phyloP scores from a whole-genome alignment of 1,140 invertebrate species.

The Drosophila ambigua region DNA sequence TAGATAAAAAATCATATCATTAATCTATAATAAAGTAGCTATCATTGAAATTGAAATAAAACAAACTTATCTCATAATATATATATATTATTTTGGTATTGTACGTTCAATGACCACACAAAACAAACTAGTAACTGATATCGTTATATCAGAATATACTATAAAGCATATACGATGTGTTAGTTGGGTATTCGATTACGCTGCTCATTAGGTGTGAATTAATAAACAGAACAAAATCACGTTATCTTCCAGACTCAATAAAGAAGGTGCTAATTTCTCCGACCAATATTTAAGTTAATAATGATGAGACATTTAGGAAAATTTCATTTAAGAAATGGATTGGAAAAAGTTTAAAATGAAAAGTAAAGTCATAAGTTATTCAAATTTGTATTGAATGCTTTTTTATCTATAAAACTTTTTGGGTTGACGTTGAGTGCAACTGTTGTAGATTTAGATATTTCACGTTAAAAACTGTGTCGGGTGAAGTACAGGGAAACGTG shows the following conservation, averaged over 20 bases:
- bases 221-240: conserved; percentile 46
- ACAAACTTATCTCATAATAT: conserved; percentile 11
- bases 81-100: background rate
- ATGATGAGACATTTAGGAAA: conserved; percentile 17
- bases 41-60: conserved; percentile 13
- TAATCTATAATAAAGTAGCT: background rate
- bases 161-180: conserved; percentile 19
- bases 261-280: conserved; percentile 26
- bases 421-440: background rate
- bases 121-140: conserved; percentile 32
- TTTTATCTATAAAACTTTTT: too few species aligned
- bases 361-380: too few species aligned
- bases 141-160: conserved; percentile 11
- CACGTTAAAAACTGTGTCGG: too few species aligned
- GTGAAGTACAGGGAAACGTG: conserved; percentile 7
- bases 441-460: too few species aligned
- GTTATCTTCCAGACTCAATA: conserved; percentile 25
- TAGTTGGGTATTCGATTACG: conserved; percentile 42
- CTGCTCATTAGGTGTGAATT: conserved; percentile 51
- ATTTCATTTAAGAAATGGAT: background rate
- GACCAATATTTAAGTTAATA: conserved; percentile 10
- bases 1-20: too few species aligned
- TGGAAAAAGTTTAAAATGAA: background rate
- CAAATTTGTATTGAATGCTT: too few species aligned
- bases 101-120: conserved; percentile 54